phyloP scores from a whole-genome alignment of 2,113 vertebrate species.

The Paratilapia polleni region DNA sequence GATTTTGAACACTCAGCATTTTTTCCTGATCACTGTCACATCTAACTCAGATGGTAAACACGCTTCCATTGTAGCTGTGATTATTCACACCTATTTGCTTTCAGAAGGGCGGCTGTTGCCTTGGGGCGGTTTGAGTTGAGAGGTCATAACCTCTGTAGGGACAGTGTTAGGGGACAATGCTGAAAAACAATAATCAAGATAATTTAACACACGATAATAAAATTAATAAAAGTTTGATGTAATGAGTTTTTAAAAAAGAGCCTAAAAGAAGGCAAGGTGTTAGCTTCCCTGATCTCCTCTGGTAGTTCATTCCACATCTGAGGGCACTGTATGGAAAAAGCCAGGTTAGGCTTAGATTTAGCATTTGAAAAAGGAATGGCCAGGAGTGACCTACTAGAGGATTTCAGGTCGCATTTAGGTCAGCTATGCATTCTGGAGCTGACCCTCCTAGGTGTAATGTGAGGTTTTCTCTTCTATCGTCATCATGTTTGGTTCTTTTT shows the following conservation, averaged over 20 bases:
- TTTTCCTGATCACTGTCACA: conserved; percentile 14
- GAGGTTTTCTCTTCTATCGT: background rate
- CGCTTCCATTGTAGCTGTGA: conserved; percentile 20
- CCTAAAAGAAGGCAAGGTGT: background rate
- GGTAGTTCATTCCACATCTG: background rate
- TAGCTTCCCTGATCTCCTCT: background rate
- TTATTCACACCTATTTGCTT: conserved; percentile 19
- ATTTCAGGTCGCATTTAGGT: background rate
- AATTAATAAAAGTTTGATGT: background rate
- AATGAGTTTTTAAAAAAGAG: background rate
- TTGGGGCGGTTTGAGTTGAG: background rate
- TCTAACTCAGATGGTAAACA: conserved; percentile 22
- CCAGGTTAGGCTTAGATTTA: background rate
- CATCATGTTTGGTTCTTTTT: background rate
- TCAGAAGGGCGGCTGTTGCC: background rate
- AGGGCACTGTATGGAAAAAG: background rate
- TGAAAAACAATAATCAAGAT: background rate
- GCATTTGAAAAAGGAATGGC: background rate
- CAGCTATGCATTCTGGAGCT: background rate
- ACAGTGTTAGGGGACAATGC: background rate
- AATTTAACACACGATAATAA: background rate
- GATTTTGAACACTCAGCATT: conserved; percentile 25
- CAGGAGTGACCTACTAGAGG: background rate
- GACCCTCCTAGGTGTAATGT: background rate
- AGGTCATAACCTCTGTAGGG: conserved; percentile 31